Percentiles rank a stretch among this genome's conserved stretches.
Evolutionary conservation across 2,888 invertebrate species (phyloP).

Genomic region (Phyllotreta cruciferae): DNA sequence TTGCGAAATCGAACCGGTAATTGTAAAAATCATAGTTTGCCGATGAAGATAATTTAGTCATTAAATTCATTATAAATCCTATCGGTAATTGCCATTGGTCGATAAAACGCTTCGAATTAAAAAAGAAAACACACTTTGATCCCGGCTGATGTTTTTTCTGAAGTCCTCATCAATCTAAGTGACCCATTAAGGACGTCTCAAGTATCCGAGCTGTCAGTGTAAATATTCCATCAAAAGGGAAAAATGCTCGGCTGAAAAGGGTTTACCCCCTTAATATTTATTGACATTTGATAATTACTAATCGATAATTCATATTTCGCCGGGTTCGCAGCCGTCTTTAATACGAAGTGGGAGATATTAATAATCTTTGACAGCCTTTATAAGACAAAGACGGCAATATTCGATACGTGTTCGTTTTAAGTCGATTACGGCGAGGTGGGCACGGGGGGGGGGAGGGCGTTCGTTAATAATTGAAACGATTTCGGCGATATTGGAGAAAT

Average conservation of each 20-base stretch:
- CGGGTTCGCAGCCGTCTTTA: slow-evolving; percentile 31
- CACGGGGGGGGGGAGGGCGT: too few relatives aligned
- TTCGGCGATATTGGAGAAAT: too few relatives aligned
- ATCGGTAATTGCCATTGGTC: too few relatives aligned
- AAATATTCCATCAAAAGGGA: slow-evolving; percentile 23
- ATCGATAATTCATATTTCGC: slow-evolving; percentile 39
- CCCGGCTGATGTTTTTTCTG: too few relatives aligned
- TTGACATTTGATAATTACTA: slow-evolving; percentile 42
- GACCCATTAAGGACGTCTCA: background rate
- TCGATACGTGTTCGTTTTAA: slow-evolving; percentile 48
- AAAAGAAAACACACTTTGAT: too few relatives aligned
- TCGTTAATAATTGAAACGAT: too few relatives aligned
- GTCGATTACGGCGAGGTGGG: slow-evolving; percentile 25
- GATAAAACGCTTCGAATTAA: too few relatives aligned
- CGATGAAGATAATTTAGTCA: too few relatives aligned
- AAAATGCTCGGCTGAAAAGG: slow-evolving; percentile 32
- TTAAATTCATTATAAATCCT: too few relatives aligned
- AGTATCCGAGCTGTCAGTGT: slow-evolving; percentile 16
- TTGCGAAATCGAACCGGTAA: too few relatives aligned
- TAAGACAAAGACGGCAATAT: slow-evolving; percentile 47
- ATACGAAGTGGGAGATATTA: slow-evolving; percentile 43
- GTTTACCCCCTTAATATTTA: slow-evolving; percentile 37
- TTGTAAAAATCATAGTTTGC: too few relatives aligned
- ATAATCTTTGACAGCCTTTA: slow-evolving; percentile 51
- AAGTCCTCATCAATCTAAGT: too few relatives aligned